Evolutionary conservation across 1,140 invertebrate genomes (phyloP).

Genomic region (Trachymyrmex cornetzi): DNA sequence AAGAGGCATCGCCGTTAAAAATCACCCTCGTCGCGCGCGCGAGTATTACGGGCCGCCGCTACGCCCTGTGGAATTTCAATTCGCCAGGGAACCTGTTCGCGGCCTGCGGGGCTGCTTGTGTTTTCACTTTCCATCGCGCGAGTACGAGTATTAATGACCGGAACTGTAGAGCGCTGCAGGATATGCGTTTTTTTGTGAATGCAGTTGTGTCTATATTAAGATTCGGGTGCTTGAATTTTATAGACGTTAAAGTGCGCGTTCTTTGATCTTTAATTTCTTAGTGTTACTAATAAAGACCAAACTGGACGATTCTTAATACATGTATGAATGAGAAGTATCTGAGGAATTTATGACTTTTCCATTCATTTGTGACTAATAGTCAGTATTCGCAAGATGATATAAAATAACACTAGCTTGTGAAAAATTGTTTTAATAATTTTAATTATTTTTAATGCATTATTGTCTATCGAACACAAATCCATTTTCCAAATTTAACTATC

Average conservation of each 20-base stretch:
- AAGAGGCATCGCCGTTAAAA: slow-evolving; percentile 78
- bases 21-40: slow-evolving; percentile 65
- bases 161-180: no score
- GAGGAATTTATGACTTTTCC: neutral
- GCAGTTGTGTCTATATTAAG: neutral
- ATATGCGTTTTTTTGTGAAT: neutral
- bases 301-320: neutral
- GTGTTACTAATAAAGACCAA: neutral
- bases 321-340: neutral
- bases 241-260: neutral
- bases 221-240: neutral
- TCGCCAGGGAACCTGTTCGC: slow-evolving; percentile 41
- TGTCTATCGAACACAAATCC: no score
- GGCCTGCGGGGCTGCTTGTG: neutral
- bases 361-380: neutral
- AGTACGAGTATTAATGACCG: slow-evolving; percentile 1
- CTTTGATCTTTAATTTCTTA: neutral
- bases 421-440: no score
- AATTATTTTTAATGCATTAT: no score
- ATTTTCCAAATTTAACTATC: no score
- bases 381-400: neutral
- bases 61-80: slow-evolving; percentile 66
- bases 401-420: neutral
- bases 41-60: slow-evolving; percentile 43
- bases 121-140: slow-evolving; percentile 50